Conservation (phyloP, 1,140 invertebrate species). For the Anoplolepis gracilipes region DNA sequence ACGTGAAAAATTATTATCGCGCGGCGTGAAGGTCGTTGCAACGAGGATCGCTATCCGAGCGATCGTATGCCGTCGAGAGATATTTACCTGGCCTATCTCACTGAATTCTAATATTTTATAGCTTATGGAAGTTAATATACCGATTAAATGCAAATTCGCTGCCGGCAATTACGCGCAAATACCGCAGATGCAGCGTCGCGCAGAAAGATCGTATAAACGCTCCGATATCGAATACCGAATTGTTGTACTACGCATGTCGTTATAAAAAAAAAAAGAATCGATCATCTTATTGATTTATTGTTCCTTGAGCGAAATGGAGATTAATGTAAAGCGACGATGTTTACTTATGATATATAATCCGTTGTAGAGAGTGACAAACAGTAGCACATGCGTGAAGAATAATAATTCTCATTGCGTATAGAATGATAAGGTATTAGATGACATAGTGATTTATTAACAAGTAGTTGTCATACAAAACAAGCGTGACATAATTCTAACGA, state of each 20-base stretch:
- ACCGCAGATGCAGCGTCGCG: constrained; percentile 27
- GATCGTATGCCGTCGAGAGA: constrained; percentile 28
- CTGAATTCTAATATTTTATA: constrained; percentile 41
- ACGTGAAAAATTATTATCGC: constrained; percentile 59
- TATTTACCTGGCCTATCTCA: constrained; percentile 40
- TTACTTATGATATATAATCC: neutral
- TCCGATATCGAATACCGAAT: constrained; percentile 20
- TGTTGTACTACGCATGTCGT: neutral
- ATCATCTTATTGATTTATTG: neutral
- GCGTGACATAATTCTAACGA: constrained; percentile 45
- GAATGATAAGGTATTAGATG: constrained; percentile 45
- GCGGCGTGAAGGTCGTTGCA: constrained; percentile 62
- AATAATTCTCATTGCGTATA: neutral
- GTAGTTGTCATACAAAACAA: constrained; percentile 34
- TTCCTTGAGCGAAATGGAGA: neutral
- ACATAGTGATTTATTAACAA: constrained; percentile 57
- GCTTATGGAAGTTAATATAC: constrained; percentile 42
- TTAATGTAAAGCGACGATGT: neutral
- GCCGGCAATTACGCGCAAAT: constrained; percentile 29
- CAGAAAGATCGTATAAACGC: constrained; percentile 29
- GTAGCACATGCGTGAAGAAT: neutral
- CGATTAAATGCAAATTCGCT: constrained; percentile 54
- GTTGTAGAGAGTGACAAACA: neutral
- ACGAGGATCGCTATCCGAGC: constrained; percentile 54
- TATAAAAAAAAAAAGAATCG: neutral